phyloP scores from a whole-genome alignment of 1,140 invertebrate species.

The Galleria mellonella region DNA sequence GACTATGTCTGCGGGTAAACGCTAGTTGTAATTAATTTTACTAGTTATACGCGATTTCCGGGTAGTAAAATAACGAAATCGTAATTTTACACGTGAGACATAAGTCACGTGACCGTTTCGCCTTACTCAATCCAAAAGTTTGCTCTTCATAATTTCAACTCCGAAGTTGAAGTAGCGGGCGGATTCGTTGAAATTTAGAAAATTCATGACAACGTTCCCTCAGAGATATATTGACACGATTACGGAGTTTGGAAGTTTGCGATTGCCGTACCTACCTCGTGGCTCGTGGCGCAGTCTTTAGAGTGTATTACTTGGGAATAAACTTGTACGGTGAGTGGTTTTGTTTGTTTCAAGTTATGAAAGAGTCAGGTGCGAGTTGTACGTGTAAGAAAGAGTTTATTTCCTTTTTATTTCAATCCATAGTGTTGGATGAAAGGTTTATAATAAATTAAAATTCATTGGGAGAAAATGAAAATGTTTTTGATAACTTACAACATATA shows the following conservation, averaged over 20 bases:
- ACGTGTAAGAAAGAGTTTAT: not conserved
- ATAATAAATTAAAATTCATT: too few species aligned
- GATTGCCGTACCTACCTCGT: not conserved
- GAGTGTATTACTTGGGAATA: not conserved
- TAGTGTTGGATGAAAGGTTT: too few species aligned
- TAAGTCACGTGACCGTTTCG: not conserved
- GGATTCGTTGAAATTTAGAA: not conserved
- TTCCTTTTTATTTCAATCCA: too few species aligned
- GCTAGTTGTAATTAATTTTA: too few species aligned
- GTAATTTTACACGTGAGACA: not conserved
- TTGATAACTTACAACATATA: too few species aligned
- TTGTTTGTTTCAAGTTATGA: not conserved
- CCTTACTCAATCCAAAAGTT: not conserved
- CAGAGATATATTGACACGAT: constrained; percentile 3
- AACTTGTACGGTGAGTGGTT: not conserved
- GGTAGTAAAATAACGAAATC: too few species aligned
- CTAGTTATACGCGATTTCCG: too few species aligned
- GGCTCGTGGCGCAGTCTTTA: not conserved
- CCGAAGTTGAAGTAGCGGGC: too few species aligned
- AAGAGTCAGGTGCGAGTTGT: too few species aligned
- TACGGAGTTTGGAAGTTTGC: not conserved
- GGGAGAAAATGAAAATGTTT: too few species aligned
- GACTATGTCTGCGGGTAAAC: too few species aligned
- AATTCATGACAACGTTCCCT: constrained; percentile 1
- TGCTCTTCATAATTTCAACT: not conserved